Conservation (phyloP, 2,888 invertebrate species). For the Apeira syringaria region DNA sequence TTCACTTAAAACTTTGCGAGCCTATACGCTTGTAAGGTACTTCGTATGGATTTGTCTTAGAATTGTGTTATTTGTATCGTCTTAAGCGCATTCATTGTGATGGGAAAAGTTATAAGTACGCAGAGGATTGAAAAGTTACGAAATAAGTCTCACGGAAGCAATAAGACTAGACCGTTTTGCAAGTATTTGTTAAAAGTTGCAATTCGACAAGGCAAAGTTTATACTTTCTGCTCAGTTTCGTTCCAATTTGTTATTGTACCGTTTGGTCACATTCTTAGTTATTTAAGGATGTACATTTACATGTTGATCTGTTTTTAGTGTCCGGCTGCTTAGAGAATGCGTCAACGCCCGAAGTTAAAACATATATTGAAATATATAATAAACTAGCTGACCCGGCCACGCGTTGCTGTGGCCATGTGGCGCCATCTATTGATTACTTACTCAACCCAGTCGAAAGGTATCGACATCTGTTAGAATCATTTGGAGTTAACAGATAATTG, state of each 20-base stretch:
- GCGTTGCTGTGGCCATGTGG: too few species aligned
- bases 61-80: constrained; percentile 65
- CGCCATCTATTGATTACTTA: too few species aligned
- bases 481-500: too few species aligned
- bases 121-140: constrained; percentile 64
- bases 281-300: neutral
- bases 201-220: constrained; percentile 39
- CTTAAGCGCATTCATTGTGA: constrained; percentile 65
- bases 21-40: constrained; percentile 42
- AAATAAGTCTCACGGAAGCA: constrained; percentile 58
- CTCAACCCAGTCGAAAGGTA: too few species aligned
- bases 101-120: constrained; percentile 72
- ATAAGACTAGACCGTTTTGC: constrained; percentile 58
- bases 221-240: constrained; percentile 35
- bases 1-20: constrained; percentile 40
- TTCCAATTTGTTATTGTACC: constrained; percentile 30
- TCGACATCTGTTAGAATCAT: too few species aligned
- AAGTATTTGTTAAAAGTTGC: constrained; percentile 61
- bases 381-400: too few species aligned
- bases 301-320: too few species aligned
- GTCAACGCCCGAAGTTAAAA: too few species aligned
- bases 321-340: too few species aligned
- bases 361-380: too few species aligned
- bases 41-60: constrained; percentile 50
- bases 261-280: constrained; percentile 18